Percentiles rank a stretch among this genome's conserved stretches.
Conservation (phyloP, 1,140 invertebrate species). For the Bilobella aurantiaca region DNA sequence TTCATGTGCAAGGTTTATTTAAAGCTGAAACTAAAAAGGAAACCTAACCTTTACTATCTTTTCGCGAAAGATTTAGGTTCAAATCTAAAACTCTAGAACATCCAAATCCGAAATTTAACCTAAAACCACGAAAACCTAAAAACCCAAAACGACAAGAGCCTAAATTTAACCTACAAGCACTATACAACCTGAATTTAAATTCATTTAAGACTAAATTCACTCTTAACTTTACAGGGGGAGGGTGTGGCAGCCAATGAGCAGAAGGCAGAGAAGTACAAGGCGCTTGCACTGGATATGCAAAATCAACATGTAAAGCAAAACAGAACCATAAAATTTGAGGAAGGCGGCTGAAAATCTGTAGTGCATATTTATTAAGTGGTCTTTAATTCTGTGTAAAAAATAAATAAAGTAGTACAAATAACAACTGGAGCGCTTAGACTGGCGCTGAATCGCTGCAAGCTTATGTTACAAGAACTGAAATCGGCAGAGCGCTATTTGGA, state of each 20-base stretch:
- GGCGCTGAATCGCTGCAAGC: no score
- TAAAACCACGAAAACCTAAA: no score
- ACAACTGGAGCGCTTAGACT: not conserved
- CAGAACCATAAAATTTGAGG: slow-evolving; percentile 52
- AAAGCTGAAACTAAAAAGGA: no score
- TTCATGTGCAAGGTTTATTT: no score
- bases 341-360: slow-evolving; percentile 42
- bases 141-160: no score
- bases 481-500: no score
- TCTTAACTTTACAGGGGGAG: slow-evolving; percentile 39
- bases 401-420: not conserved
- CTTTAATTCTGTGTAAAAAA: not conserved
- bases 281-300: slow-evolving; percentile 56
- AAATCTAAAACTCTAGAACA: no score
- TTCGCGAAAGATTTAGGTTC: no score
- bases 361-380: not conserved
- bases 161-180: not conserved
- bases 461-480: no score
- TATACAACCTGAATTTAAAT: not conserved
- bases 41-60: no score
- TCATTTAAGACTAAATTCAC: not conserved
- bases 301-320: slow-evolving; percentile 51
- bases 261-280: slow-evolving; percentile 59
- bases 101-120: no score
- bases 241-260: slow-evolving; percentile 58